phyloP scores from a whole-genome alignment of 2,113 vertebrate genomes.

The Oriolus oriolus region DNA sequence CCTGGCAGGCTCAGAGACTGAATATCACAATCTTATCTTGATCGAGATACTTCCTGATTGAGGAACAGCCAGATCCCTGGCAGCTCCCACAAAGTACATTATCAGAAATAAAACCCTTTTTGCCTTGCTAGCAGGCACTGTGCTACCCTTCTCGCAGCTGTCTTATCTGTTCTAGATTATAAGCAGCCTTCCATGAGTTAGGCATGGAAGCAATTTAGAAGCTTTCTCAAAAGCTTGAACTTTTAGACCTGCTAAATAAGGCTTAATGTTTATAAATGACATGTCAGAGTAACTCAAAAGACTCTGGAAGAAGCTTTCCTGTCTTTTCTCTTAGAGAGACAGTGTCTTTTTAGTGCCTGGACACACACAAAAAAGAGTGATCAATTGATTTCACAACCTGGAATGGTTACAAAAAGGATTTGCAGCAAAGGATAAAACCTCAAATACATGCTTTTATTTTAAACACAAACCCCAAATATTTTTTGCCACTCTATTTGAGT shows the following conservation, averaged over 20 bases:
- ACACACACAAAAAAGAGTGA: background rate
- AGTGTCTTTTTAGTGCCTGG: background rate
- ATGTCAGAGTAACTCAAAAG: background rate
- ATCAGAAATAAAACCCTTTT: background rate
- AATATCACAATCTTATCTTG: background rate
- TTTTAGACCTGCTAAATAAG: conserved; percentile 5
- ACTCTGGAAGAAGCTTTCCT: background rate
- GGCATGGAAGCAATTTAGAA: conserved; percentile 21
- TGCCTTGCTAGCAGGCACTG: background rate
- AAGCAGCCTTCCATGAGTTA: conserved; percentile 5
- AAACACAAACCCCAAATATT: background rate
- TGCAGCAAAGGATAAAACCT: background rate
- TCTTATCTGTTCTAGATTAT: conserved; percentile 29
- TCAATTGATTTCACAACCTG: background rate
- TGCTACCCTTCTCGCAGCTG: background rate
- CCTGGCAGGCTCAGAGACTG: background rate
- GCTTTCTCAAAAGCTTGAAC: conserved; percentile 31
- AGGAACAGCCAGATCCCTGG: background rate
- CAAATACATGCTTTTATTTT: background rate
- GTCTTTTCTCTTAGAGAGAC: background rate
- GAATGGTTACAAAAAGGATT: background rate
- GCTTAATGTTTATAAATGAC: background rate
- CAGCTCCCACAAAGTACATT: background rate
- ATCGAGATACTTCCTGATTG: background rate
- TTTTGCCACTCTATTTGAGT: background rate